Base-by-base conservation (phyloP, 2,888 invertebrate species). In the Rhagium mordax region DNA sequence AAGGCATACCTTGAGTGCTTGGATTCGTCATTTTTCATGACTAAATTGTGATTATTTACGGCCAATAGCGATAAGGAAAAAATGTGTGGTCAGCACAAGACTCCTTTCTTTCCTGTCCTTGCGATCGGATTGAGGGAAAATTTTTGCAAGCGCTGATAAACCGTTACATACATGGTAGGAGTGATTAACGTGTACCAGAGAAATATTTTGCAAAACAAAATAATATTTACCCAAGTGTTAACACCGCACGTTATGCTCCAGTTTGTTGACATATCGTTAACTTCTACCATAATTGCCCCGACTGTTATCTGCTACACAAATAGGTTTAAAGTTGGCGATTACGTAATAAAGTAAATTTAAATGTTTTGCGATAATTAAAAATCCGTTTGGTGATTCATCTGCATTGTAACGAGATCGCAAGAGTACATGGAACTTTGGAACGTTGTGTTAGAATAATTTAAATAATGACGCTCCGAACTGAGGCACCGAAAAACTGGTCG, bases 341-440 rank as follows among this genome's bases (percentile, higher is more conserved):
- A 41, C 53, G 41, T 67, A 55, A 67, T 51, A 57, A 15, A 24
- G 67, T 67, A 67, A 67, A 67, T 67, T 67, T 67, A 67, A 66
- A 53, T 55, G 20, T 65, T 65, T 48, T n/a, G 8, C 6, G 53
- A 53, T 65, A n/a, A 53, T 65, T 16, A 53, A 65, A 21, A 61
- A 47, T 10, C 18, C 10, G 51, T 51, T 41, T 41, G 7, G 33
- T 10, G 13, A 33, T 33, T 33, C n/a, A n/a, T 41, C 41, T 41
- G n/a, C 10, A 41, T 41, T 4, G 8, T 33, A 41, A 41, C n/a
- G 41, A 41, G n/a, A n/a, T 13, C 5, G 4, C n/a, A n/a, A 41
- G n/a, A n/a, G 5, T n/a, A 24, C 3, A 3, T n/a, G 41, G 41
- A n/a, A 41, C 5, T 15, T 41, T 41, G 41, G 13, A 41, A 10